phyloP scores from a whole-genome alignment of 2,113 vertebrate species.

The Gymnarchus niloticus region DNA sequence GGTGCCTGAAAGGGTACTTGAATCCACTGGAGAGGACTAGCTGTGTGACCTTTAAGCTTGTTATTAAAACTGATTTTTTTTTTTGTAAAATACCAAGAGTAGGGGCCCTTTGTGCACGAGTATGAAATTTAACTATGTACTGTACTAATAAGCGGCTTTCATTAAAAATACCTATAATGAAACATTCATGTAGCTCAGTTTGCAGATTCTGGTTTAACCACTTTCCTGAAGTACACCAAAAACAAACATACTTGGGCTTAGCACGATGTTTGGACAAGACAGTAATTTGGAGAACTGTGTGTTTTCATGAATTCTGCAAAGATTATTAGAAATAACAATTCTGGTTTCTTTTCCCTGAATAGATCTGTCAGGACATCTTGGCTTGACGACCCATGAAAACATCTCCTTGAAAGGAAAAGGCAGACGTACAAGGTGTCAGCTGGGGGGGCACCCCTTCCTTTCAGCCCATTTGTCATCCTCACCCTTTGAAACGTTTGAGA shows the following conservation, averaged over 20 bases:
- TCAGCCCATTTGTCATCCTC: not conserved
- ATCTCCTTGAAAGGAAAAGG: constrained; percentile 38
- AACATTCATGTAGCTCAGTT: not conserved
- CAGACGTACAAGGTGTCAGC: not conserved
- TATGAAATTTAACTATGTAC: not conserved
- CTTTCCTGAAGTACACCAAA: no score
- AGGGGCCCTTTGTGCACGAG: not conserved
- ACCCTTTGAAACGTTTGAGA: not conserved
- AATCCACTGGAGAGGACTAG: not conserved
- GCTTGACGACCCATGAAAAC: constrained; percentile 19
- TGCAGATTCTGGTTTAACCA: not conserved
- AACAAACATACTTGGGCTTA: not conserved
- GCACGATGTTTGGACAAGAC: not conserved
- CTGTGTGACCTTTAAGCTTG: not conserved
- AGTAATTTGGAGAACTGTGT: not conserved
- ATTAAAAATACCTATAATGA: not conserved
- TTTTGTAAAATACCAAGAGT: not conserved
- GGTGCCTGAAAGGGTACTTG: not conserved
- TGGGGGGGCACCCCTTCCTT: not conserved
- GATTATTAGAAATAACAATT: constrained; percentile 15
- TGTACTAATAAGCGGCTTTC: not conserved
- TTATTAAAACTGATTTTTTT: not conserved
- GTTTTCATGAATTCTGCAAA: constrained; percentile 9
- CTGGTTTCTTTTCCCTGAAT: not conserved
- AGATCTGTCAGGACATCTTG: not conserved